Evolutionary conservation across 1,140 invertebrate species (phyloP), one percentile per base, ranked within the genome.

Genomic region (Zaprionus nigranus): DNA sequence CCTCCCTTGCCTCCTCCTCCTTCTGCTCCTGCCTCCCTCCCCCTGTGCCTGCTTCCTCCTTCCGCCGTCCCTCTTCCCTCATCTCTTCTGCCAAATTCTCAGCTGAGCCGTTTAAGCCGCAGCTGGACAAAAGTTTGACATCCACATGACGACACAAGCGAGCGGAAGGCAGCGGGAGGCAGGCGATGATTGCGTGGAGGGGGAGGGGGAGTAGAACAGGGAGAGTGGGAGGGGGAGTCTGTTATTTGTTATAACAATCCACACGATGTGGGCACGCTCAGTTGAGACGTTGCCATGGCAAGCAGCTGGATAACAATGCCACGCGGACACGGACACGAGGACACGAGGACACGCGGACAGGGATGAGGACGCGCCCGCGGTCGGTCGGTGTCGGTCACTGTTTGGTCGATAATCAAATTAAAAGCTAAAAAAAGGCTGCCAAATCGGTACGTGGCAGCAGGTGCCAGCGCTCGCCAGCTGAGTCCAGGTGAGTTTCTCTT

Each of bases 391-490:
- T 84, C 84, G 90, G 91, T 83, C 90, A 92, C 70, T 84, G 90
- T 92, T 92, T 92, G 90, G 90, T 92, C 90, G 90, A 92, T 92
- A 92, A 92, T 92, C 90, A 92, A 92, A 92, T 92, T 91, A 88
- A 90, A 75, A 78, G 74, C 75, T 64, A 57, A 26, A 46, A 46
- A 24, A 43, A 57, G 64, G 49, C 43, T 46, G 59, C 12, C 46
- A 46, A 46, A 46, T 46, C 60, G 43, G 13, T 17, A 1, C 13
- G 34, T 56, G 26, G 20, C 26, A 28, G 24, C 53, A 56, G 53
- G 53, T 28, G 22, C 53, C 15, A n/a, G n/a, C n/a, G 26, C 53
- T 28, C 53, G 26, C 49, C 20, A 5, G n/a, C 3, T 51, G 15
- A 17, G n/a, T 22, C 53, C 15, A 56, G 20, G 20, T 24, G 22